Evolutionary conservation across 2,113 vertebrate genomes (phyloP).

Genomic region (Diadophis punctatus): DNA sequence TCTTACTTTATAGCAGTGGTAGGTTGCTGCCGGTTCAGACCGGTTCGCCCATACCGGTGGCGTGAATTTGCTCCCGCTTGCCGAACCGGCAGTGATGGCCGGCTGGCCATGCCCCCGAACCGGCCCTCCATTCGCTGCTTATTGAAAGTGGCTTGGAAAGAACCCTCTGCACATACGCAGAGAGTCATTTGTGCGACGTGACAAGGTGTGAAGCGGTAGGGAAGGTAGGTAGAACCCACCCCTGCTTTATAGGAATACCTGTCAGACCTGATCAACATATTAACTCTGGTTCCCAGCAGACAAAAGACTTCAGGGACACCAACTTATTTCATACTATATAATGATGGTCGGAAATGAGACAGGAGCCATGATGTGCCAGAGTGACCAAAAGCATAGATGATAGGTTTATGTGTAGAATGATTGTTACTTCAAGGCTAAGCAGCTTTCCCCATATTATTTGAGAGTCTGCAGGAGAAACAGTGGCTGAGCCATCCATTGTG

Average conservation of each 20-base stretch:
- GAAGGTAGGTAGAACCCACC: too few species aligned
- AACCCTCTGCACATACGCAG: too few species aligned
- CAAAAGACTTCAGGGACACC: neutral
- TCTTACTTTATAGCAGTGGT: too few species aligned
- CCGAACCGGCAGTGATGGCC: too few species aligned
- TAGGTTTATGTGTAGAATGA: neutral
- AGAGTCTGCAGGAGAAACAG: neutral
- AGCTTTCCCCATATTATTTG: neutral
- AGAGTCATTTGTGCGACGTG: too few species aligned
- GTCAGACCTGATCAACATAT: neutral
- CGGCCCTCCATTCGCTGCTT: too few species aligned
- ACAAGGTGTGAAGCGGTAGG: too few species aligned
- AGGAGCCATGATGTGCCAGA: neutral
- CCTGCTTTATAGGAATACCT: neutral
- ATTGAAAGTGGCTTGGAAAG: too few species aligned
- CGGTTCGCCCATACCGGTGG: too few species aligned
- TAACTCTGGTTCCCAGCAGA: neutral
- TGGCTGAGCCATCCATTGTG: neutral
- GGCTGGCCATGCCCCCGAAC: too few species aligned
- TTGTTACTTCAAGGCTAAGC: neutral
- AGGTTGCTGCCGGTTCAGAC: too few species aligned
- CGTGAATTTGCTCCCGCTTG: too few species aligned
- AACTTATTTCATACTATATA: neutral
- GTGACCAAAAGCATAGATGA: neutral
- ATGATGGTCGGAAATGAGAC: neutral